Percentiles rank a stretch among this genome's conserved stretches.
phyloP scores from a whole-genome alignment of 2,797 vertebrate species.

The Rhabdophis nuchalis region DNA sequence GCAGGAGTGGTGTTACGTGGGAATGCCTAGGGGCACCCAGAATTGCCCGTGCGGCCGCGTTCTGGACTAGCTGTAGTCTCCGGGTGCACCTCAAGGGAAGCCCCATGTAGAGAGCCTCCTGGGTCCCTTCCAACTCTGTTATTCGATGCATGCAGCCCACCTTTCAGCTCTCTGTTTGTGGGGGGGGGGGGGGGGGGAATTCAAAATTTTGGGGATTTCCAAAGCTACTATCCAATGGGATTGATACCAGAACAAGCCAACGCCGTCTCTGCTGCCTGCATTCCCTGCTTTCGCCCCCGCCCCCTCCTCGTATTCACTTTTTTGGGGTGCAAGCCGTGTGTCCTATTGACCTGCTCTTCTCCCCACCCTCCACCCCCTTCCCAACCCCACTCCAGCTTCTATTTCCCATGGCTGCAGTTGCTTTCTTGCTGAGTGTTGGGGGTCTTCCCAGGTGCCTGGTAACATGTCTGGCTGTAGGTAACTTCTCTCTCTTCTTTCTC shows the following conservation, averaged over 20 bases:
- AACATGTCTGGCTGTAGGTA: conserved; percentile 58
- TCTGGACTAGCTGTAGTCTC: too few relatives aligned
- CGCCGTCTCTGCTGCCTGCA: too few relatives aligned
- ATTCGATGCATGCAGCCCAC: not conserved
- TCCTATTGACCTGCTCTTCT: not conserved
- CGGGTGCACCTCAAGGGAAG: too few relatives aligned
- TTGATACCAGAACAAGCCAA: not conserved
- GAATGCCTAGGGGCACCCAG: too few relatives aligned
- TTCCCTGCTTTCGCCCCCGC: not conserved
- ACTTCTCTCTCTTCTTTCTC: conserved; percentile 67
- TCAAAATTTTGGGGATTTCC: not conserved
- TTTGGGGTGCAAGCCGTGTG: not conserved
- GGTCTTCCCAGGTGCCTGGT: not conserved
- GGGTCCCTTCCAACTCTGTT: not conserved
- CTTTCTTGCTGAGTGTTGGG: not conserved
- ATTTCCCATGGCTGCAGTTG: not conserved
- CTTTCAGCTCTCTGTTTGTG: not conserved
- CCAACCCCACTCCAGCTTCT: conserved; percentile 14
- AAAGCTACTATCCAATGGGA: not conserved
- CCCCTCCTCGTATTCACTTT: not conserved
- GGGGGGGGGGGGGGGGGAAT: not conserved
- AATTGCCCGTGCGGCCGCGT: too few relatives aligned
- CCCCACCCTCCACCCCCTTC: not conserved
- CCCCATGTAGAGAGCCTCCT: too few relatives aligned
- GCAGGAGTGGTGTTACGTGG: too few relatives aligned